These are phyloP conservation scores for Noctilio leporinus DNA, from an alignment of 2,113 vertebrate species.

Conservation along the genomic window DNA sequence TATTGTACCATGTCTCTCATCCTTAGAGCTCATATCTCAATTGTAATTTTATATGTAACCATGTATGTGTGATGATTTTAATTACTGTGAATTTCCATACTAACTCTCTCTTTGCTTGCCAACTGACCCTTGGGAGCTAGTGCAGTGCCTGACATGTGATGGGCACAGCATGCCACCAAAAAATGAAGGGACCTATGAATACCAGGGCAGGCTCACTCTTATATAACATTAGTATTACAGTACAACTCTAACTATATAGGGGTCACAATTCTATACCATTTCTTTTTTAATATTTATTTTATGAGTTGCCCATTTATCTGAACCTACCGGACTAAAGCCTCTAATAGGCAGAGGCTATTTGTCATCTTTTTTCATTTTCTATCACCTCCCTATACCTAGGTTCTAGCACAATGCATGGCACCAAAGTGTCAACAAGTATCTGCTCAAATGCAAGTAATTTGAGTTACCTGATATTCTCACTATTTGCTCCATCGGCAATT, in stretches of 20 bases:
- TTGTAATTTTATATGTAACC: background rate
- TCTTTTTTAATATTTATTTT: background rate
- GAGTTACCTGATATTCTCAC: background rate
- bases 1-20: background rate
- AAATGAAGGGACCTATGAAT: background rate
- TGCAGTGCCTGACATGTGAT: background rate
- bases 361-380: background rate
- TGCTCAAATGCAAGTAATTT: background rate
- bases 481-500: background rate
- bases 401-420: background rate
- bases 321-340: background rate
- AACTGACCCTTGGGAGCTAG: background rate
- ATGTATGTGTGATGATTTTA: background rate
- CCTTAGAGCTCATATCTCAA: background rate
- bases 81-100: background rate
- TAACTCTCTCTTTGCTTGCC: background rate
- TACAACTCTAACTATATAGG: background rate
- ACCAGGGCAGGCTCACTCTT: background rate
- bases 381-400: background rate
- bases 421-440: background rate
- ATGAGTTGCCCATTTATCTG: background rate
- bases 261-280: background rate
- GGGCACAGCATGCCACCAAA: background rate
- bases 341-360: background rate
- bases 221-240: too few species aligned